Evolutionary conservation across 2,113 vertebrate species (phyloP), one percentile per base, ranked within the genome.

Genomic region (Mobula hypostoma): DNA sequence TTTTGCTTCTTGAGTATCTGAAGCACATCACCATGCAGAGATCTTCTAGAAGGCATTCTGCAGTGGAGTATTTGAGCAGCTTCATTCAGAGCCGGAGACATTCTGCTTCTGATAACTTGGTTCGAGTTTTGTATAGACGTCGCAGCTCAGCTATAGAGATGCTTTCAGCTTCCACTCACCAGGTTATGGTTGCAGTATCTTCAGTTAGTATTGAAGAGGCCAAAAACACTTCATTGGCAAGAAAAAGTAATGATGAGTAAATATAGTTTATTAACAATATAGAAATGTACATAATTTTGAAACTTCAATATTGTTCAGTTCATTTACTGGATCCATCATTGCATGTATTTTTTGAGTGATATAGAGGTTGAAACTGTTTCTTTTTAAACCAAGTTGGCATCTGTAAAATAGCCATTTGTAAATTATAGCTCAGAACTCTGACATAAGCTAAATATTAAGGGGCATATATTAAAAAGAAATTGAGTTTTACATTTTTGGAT

Each of bases 81-180:
- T 95, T 96, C 91, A 95, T 97, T 94, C 97, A 97, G 83, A 96
- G 95, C 24, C 96, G 97, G 94, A 96, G 97, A 80, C 97, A 97
- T 95, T 98, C 98, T 0, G 96, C 97, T 91, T 97, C 97, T 0
- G 97, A 97, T 94, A 95, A 97, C 0, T 94, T 97, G 56, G 95
- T 96, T 14, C 96, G 96, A 74, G 94, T 97, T 14, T 95, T 97
- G 91, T 97, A 96, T 94, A 95, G 96, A 88, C 96, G 97, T 94
- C 96, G 95, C 27, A 96, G 96, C 95, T 97, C 97, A 0, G 97
- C 95, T 32, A 94, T 98, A 27, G 96, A 97, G 96, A 95, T 97
- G 9, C 96, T 98, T 7, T 98, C 97, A 9, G 97, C 97, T 0
- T 97, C 97, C 36, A 97, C 97, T n/a, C 97, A 97, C 85, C 96